A percentile compares a stretch with the other conserved stretches of the same genome.
Evolutionary conservation across 2,797 vertebrate genomes (phyloP).

Genomic region (Ceryle rudis): DNA sequence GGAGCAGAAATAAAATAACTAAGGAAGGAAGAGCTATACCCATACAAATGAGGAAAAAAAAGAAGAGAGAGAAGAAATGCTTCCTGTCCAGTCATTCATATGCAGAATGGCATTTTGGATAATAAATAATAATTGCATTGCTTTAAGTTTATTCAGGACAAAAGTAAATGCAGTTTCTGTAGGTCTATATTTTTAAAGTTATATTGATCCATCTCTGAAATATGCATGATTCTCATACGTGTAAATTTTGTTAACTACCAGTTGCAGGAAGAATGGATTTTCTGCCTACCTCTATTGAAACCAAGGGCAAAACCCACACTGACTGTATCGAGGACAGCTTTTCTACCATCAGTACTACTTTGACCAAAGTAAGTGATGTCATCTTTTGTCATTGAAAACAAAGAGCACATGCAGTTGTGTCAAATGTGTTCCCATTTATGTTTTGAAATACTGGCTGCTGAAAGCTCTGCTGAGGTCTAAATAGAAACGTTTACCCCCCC

Average conservation of each 20-base stretch:
- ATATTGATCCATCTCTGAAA: neutral
- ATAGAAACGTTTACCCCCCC: neutral
- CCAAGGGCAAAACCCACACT: neutral
- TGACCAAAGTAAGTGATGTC: neutral
- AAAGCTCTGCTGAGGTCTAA: slow-evolving; percentile 21
- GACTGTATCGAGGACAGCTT: neutral
- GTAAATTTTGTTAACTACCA: neutral
- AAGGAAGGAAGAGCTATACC: neutral
- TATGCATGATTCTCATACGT: neutral
- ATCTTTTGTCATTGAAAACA: slow-evolving; percentile 19
- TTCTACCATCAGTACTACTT: neutral
- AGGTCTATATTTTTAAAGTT: neutral
- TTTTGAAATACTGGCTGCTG: slow-evolving; percentile 25
- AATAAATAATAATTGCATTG: neutral
- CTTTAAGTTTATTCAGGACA: neutral
- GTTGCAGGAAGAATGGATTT: neutral
- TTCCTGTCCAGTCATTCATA: neutral
- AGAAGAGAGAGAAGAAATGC: neutral
- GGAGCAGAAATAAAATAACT: neutral
- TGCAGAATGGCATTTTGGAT: neutral
- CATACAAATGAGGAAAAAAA: neutral
- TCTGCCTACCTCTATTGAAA: neutral
- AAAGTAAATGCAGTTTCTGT: neutral
- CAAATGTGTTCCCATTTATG: neutral
- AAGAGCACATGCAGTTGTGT: neutral